phyloP scores from a whole-genome alignment of 2,888 invertebrate species.

The Mesochorus sp. region DNA sequence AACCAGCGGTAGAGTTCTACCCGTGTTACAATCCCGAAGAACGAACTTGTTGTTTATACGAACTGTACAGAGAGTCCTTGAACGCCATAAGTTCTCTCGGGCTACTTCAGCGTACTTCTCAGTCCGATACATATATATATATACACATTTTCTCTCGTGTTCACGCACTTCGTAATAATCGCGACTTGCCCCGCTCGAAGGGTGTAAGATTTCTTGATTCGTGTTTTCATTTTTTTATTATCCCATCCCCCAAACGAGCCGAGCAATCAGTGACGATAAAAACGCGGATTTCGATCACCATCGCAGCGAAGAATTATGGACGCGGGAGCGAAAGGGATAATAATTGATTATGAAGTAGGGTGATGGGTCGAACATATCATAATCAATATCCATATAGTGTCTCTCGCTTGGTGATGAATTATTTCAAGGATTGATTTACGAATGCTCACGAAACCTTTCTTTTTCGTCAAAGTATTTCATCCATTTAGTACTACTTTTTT shows the following conservation, averaged over 20 bases:
- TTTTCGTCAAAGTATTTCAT: too few relatives aligned
- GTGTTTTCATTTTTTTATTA: not conserved
- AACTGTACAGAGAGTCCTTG: constrained; percentile 39
- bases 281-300: constrained; percentile 44
- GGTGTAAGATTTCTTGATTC: not conserved
- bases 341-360: constrained; percentile 46
- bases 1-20: constrained; percentile 53
- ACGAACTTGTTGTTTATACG: constrained; percentile 40
- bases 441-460: too few relatives aligned
- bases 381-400: constrained; percentile 40
- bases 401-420: too few relatives aligned
- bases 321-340: not conserved
- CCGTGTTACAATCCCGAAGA: constrained; percentile 46
- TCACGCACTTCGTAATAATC: constrained; percentile 26
- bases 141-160: constrained; percentile 1
- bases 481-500: too few relatives aligned
- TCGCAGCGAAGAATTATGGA: constrained; percentile 27
- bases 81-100: constrained; percentile 24
- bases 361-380: constrained; percentile 47
- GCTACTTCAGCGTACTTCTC: constrained; percentile 27
- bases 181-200: too few relatives aligned
- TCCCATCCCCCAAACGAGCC: constrained; percentile 24
- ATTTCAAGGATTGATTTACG: too few relatives aligned
- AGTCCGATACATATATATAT: constrained; percentile 5
- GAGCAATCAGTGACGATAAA: constrained; percentile 45